Evolutionary conservation across 2,888 invertebrate genomes (phyloP).

Genomic region (Dendrolimus pini): DNA sequence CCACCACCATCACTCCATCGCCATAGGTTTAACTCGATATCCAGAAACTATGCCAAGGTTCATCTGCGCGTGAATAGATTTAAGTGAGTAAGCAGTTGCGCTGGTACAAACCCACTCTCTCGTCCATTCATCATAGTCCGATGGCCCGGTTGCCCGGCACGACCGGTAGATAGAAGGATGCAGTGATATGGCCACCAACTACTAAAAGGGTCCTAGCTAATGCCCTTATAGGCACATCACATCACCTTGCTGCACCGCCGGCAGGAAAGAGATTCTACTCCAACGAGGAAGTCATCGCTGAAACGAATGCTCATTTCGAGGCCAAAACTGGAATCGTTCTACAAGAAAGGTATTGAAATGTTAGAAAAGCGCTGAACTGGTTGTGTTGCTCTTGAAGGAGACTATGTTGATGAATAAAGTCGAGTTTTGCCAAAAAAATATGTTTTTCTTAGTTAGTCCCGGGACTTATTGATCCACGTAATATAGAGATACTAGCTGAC

Average conservation of each 20-base stretch:
- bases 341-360: no score
- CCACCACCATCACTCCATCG: slow-evolving; percentile 12
- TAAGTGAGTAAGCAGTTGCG: slow-evolving; percentile 11
- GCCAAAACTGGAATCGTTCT: no score
- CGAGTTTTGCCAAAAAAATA: no score
- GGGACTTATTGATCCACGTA: no score
- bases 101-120: slow-evolving; percentile 8
- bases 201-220: slow-evolving; percentile 1
- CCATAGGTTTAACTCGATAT: slow-evolving; percentile 7
- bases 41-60: slow-evolving; percentile 1
- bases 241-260: neutral
- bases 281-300: no score
- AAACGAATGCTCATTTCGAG: no score
- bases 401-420: no score
- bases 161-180: slow-evolving; percentile 1
- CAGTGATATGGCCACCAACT: neutral
- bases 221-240: slow-evolving; percentile 3
- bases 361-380: no score
- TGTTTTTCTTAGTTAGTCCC: no score
- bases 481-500: no score
- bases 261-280: no score
- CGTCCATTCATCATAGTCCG: neutral
- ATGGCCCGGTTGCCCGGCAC: neutral
- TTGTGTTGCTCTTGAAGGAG: no score
- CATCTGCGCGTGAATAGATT: slow-evolving; percentile 15